Conservation (phyloP, 2,888 invertebrate genomes). For the Sinopyrophorus schimmeli region DNA sequence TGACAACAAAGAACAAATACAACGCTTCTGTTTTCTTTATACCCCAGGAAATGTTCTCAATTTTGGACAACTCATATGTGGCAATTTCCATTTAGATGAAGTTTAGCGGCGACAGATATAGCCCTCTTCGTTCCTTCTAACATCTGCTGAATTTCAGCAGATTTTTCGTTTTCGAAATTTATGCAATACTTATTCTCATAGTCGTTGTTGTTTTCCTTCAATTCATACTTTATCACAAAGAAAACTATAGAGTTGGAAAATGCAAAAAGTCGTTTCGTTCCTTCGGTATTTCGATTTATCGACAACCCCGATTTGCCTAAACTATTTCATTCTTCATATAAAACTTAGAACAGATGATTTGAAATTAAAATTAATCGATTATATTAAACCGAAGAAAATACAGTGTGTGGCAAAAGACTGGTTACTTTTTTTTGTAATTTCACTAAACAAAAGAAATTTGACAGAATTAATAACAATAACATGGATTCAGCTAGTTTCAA, state of each 20-base stretch:
- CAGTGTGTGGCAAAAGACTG: too few species aligned
- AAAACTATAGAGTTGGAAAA: not conserved
- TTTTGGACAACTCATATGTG: slow-evolving; percentile 43
- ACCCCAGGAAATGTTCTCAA: slow-evolving; percentile 33
- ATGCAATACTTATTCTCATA: slow-evolving; percentile 5
- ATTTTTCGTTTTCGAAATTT: slow-evolving; percentile 25
- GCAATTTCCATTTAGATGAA: slow-evolving; percentile 50
- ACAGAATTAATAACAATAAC: too few species aligned
- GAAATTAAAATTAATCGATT: slow-evolving; percentile 18
- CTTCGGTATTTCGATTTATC: too few species aligned
- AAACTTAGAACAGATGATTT: too few species aligned
- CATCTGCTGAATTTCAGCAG: slow-evolving; percentile 44
- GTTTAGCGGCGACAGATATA: slow-evolving; percentile 42
- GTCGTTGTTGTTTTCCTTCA: slow-evolving; percentile 3
- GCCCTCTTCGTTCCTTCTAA: slow-evolving; percentile 42
- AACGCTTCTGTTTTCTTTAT: slow-evolving; percentile 10
- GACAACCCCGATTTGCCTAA: too few species aligned
- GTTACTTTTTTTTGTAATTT: too few species aligned
- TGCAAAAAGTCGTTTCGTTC: not conserved
- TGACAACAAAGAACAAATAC: slow-evolving; percentile 5
- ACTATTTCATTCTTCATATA: too few species aligned
- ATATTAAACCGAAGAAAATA: slow-evolving; percentile 22
- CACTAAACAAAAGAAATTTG: too few species aligned
- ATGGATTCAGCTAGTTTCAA: too few species aligned
- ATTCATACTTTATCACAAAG: slow-evolving; percentile 1